Evolutionary conservation across 2,888 invertebrate genomes (phyloP).

Genomic region (Pseudococcus viburni): DNA sequence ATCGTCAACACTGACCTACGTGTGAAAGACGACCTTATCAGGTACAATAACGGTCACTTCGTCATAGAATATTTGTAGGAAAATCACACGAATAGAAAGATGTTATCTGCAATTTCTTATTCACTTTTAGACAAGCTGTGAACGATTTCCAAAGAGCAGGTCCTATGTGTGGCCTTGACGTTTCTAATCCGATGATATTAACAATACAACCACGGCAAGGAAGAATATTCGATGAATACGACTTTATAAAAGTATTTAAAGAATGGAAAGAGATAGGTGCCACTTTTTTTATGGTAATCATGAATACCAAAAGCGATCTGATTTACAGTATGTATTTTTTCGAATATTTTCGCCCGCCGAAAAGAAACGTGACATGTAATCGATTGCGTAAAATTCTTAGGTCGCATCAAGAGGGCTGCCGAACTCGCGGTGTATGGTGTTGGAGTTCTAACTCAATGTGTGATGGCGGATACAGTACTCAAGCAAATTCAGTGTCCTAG

Average conservation of each 20-base stretch:
- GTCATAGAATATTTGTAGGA: no score
- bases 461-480: not conserved
- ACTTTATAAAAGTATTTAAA: not conserved
- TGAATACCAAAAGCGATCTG: not conserved
- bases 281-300: not conserved
- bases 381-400: not conserved
- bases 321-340: not conserved
- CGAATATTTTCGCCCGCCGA: not conserved
- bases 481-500: not conserved
- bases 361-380: not conserved
- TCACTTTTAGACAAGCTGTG: not conserved
- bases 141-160: not conserved
- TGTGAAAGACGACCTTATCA: no score
- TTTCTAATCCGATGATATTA: not conserved
- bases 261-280: not conserved
- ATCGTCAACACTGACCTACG: not conserved
- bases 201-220: not conserved
- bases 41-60: no score
- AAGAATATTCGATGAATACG: not conserved
- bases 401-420: not conserved
- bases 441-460: not conserved
- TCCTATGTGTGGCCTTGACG: not conserved
- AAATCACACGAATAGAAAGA: no score
- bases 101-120: not conserved
- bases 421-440: not conserved